Evolutionary conservation across 1,140 invertebrate genomes (phyloP).

Genomic region (Solenopsis fugax): DNA sequence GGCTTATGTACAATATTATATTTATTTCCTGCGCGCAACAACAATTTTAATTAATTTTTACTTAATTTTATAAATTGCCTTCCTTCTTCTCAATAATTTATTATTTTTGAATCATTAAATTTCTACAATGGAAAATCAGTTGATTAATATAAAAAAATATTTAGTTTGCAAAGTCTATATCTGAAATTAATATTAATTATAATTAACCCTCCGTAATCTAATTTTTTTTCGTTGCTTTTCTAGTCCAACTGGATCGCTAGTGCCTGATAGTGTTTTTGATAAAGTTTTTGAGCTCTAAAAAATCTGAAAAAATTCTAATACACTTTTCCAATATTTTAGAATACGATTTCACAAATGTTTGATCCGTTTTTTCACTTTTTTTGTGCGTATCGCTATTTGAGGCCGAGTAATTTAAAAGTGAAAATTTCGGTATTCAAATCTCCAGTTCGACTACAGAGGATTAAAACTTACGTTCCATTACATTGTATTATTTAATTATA

Average conservation of each 20-base stretch:
- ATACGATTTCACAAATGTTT: too few species aligned
- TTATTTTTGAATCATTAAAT: not conserved
- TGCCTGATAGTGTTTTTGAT: too few species aligned
- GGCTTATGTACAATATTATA: not conserved
- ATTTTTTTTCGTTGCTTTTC: too few species aligned
- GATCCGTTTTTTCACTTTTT: too few species aligned
- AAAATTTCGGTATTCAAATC: too few species aligned
- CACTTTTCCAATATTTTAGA: too few species aligned
- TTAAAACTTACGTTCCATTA: not conserved
- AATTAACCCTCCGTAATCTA: not conserved
- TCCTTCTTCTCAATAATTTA: not conserved
- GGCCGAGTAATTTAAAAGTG: too few species aligned
- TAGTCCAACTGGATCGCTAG: too few species aligned
- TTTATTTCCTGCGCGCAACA: not conserved
- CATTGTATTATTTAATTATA: not conserved
- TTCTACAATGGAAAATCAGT: not conserved
- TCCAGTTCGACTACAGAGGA: too few species aligned
- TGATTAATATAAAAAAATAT: not conserved
- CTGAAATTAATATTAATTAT: constrained; percentile 3
- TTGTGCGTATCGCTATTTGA: too few species aligned
- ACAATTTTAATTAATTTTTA: not conserved
- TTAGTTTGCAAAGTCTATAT: not conserved
- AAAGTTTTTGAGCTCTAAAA: too few species aligned
- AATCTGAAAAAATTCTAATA: too few species aligned
- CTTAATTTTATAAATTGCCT: not conserved